These are phyloP conservation scores for Falco naumanni DNA, from an alignment of 2,797 vertebrate species.

Conservation along the genomic window DNA sequence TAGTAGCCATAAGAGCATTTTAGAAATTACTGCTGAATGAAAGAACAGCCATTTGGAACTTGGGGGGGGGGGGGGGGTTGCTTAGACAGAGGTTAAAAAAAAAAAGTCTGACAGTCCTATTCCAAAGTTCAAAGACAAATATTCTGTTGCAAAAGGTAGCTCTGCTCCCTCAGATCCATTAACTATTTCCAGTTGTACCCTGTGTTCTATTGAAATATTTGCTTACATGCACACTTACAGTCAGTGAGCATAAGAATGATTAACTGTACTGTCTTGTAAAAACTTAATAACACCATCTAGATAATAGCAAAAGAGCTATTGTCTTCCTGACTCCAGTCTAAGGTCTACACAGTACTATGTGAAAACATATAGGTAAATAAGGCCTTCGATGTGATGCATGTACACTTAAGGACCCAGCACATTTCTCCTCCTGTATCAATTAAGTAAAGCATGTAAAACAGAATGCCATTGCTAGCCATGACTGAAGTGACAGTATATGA, in stretches of 20 bases:
- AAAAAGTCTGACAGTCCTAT: not conserved
- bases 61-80: too few relatives aligned
- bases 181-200: constrained; percentile 43
- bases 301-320: not conserved
- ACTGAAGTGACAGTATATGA: not conserved
- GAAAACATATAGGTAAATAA: not conserved
- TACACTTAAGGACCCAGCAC: not conserved
- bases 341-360: not conserved
- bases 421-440: not conserved
- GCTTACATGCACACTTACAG: constrained; percentile 29
- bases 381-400: not conserved
- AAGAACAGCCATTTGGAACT: not conserved
- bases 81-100: not conserved
- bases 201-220: constrained; percentile 63
- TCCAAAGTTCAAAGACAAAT: constrained; percentile 45
- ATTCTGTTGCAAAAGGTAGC: not conserved
- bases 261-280: constrained; percentile 49
- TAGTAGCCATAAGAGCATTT: not conserved
- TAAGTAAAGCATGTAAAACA: not conserved
- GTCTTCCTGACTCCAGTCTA: not conserved
- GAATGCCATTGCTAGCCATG: not conserved
- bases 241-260: constrained; percentile 29
- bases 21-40: not conserved
- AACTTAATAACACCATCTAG: not conserved
- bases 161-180: constrained; percentile 11